phyloP scores from a whole-genome alignment of 2,888 invertebrate species.

The Drosophila paramelanica region DNA sequence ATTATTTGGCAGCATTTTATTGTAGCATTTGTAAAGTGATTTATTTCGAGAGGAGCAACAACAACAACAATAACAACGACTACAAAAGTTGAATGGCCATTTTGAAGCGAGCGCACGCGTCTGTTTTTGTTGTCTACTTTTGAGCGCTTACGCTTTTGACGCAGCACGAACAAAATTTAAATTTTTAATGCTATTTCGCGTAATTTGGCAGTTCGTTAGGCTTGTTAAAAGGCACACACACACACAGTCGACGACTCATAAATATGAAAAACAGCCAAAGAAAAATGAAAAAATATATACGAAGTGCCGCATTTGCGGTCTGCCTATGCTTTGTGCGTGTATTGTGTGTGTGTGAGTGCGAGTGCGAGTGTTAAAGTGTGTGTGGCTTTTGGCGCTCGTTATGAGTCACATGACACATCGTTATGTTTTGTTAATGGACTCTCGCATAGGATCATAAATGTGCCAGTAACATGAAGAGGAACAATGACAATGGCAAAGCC shows the following conservation, averaged over 20 bases:
- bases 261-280: constrained; percentile 61
- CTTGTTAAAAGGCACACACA: constrained; percentile 55
- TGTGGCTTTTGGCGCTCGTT: constrained; percentile 57
- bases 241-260: constrained; percentile 49
- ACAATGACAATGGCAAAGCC: constrained; percentile 25
- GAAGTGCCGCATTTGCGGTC: constrained; percentile 69
- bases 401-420: constrained; percentile 82
- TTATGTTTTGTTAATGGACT: constrained; percentile 83
- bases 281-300: constrained; percentile 22
- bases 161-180: constrained; percentile 70
- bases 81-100: constrained; percentile 37
- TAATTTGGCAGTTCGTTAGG: constrained; percentile 82
- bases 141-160: constrained; percentile 64
- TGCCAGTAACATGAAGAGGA: constrained; percentile 31
- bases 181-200: constrained; percentile 80
- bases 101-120: constrained; percentile 28
- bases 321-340: constrained; percentile 23
- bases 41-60: constrained; percentile 42
- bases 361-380: constrained; percentile 26
- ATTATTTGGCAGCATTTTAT: constrained; percentile 37
- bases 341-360: constrained; percentile 22
- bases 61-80: constrained; percentile 12
- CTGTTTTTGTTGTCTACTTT: constrained; percentile 63
- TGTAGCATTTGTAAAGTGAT: constrained; percentile 58
- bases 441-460: constrained; percentile 59